A percentile compares a stretch with the other conserved stretches of the same genome.
phyloP scores from a whole-genome alignment of 2,797 vertebrate genomes.

The Acanthurus leucopareius region DNA sequence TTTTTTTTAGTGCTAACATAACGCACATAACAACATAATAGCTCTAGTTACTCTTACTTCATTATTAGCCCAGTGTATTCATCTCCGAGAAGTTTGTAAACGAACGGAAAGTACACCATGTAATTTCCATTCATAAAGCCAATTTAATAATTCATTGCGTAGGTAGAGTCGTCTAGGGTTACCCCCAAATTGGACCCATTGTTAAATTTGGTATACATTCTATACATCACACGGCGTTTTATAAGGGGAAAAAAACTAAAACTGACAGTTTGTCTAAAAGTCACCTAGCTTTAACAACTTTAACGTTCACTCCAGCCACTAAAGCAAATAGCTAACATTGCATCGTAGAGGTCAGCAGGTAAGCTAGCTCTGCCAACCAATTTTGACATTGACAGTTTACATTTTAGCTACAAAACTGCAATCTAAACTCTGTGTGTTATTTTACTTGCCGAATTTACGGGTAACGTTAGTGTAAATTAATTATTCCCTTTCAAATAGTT shows the following conservation, averaged over 20 bases:
- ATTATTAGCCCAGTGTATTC: too few relatives aligned
- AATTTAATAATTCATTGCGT: neutral
- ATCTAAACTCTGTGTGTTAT: neutral
- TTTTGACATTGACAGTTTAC: slow-evolving; percentile 33
- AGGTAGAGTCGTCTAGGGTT: neutral
- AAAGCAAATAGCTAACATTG: neutral
- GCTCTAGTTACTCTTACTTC: neutral
- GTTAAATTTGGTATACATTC: neutral
- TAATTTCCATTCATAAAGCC: neutral
- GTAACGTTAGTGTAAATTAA: neutral
- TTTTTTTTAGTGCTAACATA: neutral
- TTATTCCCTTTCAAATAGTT: fast-evolving
- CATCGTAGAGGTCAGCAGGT: slow-evolving; percentile 33
- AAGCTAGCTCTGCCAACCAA: neutral
- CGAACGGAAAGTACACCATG: neutral
- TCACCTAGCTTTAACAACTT: neutral
- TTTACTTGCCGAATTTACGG: neutral
- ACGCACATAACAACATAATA: too few relatives aligned
- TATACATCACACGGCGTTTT: neutral
- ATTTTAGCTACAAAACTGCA: neutral
- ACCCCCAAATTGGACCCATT: fast-evolving
- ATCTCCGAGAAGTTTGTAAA: too few relatives aligned
- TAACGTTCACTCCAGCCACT: neutral
- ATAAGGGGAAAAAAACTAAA: neutral
- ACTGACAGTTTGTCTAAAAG: too few relatives aligned